phyloP scores from a whole-genome alignment of 2,797 vertebrate species.

The Pseudomugil tenellus region DNA sequence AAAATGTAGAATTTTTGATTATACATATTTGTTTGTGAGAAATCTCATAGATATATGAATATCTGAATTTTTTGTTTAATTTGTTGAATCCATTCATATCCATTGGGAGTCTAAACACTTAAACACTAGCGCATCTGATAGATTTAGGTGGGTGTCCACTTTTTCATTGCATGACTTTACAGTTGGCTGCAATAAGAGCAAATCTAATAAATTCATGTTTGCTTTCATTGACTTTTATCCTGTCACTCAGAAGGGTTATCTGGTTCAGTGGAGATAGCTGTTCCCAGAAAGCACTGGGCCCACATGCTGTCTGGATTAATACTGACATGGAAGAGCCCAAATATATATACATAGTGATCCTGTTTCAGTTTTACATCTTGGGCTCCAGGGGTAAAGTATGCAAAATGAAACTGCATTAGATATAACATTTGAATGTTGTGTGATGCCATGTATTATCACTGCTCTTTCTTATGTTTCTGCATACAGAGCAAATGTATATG shows the following conservation, averaged over 20 bases:
- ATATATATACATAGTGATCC: not conserved
- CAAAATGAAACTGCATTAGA: not conserved
- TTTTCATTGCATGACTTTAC: not conserved
- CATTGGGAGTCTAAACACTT: not conserved
- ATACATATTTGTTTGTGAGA: not conserved
- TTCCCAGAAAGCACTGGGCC: not conserved
- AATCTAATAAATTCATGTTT: not conserved
- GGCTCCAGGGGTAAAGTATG: not conserved
- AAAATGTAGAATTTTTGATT: conserved; percentile 5
- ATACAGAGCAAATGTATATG: not conserved
- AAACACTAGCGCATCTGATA: not conserved
- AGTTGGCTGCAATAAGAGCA: not conserved
- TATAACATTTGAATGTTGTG: not conserved
- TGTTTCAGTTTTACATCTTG: not conserved
- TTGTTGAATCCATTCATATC: not conserved
- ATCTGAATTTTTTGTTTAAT: not conserved
- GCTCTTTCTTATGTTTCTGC: not conserved
- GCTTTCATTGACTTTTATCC: not conserved
- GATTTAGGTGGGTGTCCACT: not conserved
- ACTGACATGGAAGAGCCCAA: not conserved
- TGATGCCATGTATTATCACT: not conserved
- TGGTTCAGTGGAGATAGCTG: not conserved
- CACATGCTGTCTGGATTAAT: not conserved
- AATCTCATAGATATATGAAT: not conserved
- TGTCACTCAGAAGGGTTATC: not conserved